phyloP scores from a whole-genome alignment of 1,140 invertebrate species.

The Lepidurus arcticus region DNA sequence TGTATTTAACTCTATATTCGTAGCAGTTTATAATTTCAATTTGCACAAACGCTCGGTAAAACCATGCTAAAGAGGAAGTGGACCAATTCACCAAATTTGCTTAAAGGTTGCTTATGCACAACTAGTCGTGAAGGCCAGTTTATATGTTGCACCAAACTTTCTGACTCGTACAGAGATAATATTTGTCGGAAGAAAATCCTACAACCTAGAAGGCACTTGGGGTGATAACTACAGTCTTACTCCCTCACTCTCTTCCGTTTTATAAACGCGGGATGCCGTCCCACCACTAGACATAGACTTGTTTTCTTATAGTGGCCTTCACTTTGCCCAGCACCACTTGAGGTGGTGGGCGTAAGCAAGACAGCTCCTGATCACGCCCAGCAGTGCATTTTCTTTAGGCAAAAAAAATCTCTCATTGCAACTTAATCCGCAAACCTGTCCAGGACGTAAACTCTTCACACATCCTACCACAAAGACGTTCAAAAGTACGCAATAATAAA shows the following conservation, averaged over 20 bases:
- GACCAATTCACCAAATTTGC: neutral
- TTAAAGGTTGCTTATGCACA: neutral
- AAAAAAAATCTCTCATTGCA: neutral
- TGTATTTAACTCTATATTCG: too few relatives aligned
- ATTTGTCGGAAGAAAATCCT: neutral
- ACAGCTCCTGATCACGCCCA: neutral
- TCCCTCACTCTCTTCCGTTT: slow-evolving; percentile 4
- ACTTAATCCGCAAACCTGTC: neutral
- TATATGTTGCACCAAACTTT: neutral
- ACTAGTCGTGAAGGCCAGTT: slow-evolving; percentile 5
- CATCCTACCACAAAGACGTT: neutral
- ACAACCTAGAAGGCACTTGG: neutral
- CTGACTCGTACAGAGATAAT: neutral
- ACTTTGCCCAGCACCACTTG: neutral
- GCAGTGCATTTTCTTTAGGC: neutral
- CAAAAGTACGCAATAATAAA: too few relatives aligned
- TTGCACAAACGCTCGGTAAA: neutral
- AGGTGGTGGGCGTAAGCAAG: neutral
- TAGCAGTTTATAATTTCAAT: too few relatives aligned
- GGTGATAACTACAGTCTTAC: slow-evolving; percentile 20
- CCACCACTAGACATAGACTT: neutral
- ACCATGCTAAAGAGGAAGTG: neutral
- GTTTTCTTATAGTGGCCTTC: neutral
- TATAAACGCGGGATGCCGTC: neutral
- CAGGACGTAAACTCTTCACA: neutral